Base-by-base conservation (phyloP, 2,797 vertebrate species). In the Diplodus puntazzo region DNA sequence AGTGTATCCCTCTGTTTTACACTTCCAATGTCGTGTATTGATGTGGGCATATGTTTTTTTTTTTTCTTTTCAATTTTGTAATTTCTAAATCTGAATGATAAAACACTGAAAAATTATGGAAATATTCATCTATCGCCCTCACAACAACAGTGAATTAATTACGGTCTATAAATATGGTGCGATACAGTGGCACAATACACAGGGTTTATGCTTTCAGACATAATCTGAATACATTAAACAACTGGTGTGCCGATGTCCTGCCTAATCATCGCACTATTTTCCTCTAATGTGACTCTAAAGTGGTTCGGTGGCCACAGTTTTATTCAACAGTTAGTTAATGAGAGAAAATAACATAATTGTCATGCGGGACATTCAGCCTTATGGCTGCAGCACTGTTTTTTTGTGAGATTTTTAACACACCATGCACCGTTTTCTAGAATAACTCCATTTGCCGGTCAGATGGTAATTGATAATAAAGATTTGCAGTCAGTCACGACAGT, bases 1-100 rank as follows among this genome's bases (percentile, higher is more conserved):
- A 79, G 77, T 75, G 77, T 77, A 64, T 79, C 77, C 54, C 48
- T 71, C 58, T 65, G 49, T 75, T 72, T 80, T 75, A 77, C 77
- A 80, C 72, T 69, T 59, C 12, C 49, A 66, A 1, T 52, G 65
- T 20, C 83, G 67, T 80, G 60, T 73, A 39, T 55, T 48, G 18
- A 62, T 46, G 63, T 62, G 58, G 52, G 63, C 72, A 60, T 80
- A 75, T 82, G 75, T 83, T 78, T 83, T 83, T 39, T 9, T 83
- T 39, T 39, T 39, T 84, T n/a, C n/a, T n/a, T 65, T 25, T 64
- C n/a, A 25, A 30, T 85, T 80, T 81, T 80, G 68, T 69, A 27
- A 64, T 80, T 21, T 62, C 17, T 27, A 58, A 68, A 75, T 70
- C 58, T 50, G 55, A 73, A 60, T 54, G 17, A 77, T 73, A 12